Evolutionary conservation across 2,888 invertebrate genomes (phyloP).

Genomic region (Choreutis nemorana): DNA sequence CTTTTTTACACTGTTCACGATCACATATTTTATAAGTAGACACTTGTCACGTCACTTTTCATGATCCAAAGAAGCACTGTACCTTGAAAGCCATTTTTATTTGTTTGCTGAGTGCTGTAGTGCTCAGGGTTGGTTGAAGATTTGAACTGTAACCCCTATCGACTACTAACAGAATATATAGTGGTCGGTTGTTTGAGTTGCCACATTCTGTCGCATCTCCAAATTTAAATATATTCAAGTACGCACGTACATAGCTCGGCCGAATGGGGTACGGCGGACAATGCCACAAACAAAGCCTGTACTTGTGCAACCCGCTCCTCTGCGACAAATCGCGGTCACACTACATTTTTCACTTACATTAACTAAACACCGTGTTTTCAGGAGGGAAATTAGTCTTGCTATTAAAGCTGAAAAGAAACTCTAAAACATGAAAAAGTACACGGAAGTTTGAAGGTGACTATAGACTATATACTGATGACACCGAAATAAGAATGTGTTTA

Average conservation of each 20-base stretch:
- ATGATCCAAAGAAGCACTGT: slow-evolving; percentile 26
- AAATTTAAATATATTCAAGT: slow-evolving; percentile 67
- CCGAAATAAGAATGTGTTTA: too few species aligned
- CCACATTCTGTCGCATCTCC: slow-evolving; percentile 61
- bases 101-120: slow-evolving; percentile 30
- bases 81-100: slow-evolving; percentile 57
- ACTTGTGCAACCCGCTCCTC: slow-evolving; percentile 51
- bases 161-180: slow-evolving; percentile 48
- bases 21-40: not conserved
- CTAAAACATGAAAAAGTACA: too few species aligned
- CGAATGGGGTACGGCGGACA: slow-evolving; percentile 51
- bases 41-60: slow-evolving; percentile 13
- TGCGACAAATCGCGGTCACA: slow-evolving; percentile 48
- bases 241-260: slow-evolving; percentile 55
- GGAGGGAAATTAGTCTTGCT: slow-evolving; percentile 20
- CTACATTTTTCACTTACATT: slow-evolving; percentile 28
- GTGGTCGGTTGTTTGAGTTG: slow-evolving; percentile 29
- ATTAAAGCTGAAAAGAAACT: too few species aligned
- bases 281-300: slow-evolving; percentile 54
- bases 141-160: slow-evolving; percentile 49
- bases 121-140: slow-evolving; percentile 44
- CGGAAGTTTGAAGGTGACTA: too few species aligned
- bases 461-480: too few species aligned
- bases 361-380: slow-evolving; percentile 25
- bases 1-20: not conserved